Evolutionary conservation across 2,797 vertebrate species (phyloP).

Genomic region (Enteromius argenteus): DNA sequence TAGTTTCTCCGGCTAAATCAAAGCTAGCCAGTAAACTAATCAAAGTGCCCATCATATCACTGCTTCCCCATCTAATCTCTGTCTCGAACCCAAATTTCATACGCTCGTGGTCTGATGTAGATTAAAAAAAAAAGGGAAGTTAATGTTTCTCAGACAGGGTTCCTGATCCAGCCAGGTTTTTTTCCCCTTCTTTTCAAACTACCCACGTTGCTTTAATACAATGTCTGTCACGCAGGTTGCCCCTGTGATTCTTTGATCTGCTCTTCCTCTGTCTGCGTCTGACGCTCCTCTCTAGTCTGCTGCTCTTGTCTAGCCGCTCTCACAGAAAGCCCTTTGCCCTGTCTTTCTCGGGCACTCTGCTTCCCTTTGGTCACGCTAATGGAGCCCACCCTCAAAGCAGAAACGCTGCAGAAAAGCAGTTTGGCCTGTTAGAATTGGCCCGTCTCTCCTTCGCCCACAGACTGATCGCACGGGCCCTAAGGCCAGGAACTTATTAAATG

Average conservation of each 20-base stretch:
- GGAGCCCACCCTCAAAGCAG: slow-evolving; percentile 70
- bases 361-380: slow-evolving; percentile 76
- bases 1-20: slow-evolving; percentile 15
- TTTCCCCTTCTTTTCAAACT: slow-evolving; percentile 56
- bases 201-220: slow-evolving; percentile 78
- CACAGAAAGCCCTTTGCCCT: slow-evolving; percentile 64
- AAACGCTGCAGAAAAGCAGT: slow-evolving; percentile 63
- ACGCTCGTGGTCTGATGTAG: slow-evolving; percentile 41
- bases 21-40: slow-evolving; percentile 4
- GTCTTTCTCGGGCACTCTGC: slow-evolving; percentile 63
- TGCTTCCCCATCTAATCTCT: slow-evolving; percentile 47
- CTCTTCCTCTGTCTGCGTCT: slow-evolving; percentile 77
- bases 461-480: slow-evolving; percentile 41
- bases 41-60: slow-evolving; percentile 22
- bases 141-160: slow-evolving; percentile 69
- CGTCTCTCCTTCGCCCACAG: slow-evolving; percentile 50
- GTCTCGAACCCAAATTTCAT: slow-evolving; percentile 47
- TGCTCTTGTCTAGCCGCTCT: slow-evolving; percentile 66
- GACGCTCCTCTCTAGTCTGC: slow-evolving; percentile 82
- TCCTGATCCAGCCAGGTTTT: slow-evolving; percentile 65
- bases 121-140: slow-evolving; percentile 62
- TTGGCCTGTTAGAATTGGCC: slow-evolving; percentile 53
- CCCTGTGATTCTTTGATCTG: slow-evolving; percentile 81
- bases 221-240: slow-evolving; percentile 84
- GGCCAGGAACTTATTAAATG: slow-evolving; percentile 43